phyloP scores from a whole-genome alignment of 1,140 invertebrate species.

The Tetramorium alpestre region DNA sequence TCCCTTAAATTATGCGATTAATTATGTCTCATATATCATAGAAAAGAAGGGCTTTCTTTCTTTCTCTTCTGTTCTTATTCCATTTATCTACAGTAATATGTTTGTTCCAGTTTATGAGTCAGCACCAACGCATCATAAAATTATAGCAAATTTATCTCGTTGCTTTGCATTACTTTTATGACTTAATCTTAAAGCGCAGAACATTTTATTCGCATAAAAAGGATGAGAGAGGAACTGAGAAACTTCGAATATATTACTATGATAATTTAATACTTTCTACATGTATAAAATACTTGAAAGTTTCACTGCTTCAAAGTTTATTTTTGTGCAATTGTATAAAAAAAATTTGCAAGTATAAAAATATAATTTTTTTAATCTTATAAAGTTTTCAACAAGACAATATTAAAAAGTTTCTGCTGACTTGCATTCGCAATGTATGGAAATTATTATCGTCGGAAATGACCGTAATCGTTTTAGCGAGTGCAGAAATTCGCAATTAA shows the following conservation, averaged over 20 bases:
- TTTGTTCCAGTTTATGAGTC: constrained; percentile 5
- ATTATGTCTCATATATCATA: not conserved
- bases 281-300: not conserved
- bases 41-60: not conserved
- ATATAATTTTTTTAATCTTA: not conserved
- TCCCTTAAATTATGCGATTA: not conserved
- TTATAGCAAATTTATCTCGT: not conserved
- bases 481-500: not conserved
- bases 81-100: constrained; percentile 4
- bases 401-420: not conserved
- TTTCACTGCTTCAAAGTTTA: not conserved
- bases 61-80: not conserved
- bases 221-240: not conserved
- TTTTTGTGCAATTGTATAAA: not conserved
- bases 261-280: not conserved
- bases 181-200: not conserved
- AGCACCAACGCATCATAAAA: not conserved
- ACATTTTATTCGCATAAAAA: constrained; percentile 8
- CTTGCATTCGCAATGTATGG: not conserved
- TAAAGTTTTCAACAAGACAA: not conserved
- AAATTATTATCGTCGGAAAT: not conserved
- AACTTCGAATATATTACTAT: not conserved
- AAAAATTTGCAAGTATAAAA: constrained; percentile 26
- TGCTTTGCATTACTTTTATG: constrained; percentile 9
- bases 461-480: not conserved